Percentiles rank a stretch among this genome's conserved stretches.
phyloP scores from a whole-genome alignment of 2,113 vertebrate species.

The Myotis yumanensis region DNA sequence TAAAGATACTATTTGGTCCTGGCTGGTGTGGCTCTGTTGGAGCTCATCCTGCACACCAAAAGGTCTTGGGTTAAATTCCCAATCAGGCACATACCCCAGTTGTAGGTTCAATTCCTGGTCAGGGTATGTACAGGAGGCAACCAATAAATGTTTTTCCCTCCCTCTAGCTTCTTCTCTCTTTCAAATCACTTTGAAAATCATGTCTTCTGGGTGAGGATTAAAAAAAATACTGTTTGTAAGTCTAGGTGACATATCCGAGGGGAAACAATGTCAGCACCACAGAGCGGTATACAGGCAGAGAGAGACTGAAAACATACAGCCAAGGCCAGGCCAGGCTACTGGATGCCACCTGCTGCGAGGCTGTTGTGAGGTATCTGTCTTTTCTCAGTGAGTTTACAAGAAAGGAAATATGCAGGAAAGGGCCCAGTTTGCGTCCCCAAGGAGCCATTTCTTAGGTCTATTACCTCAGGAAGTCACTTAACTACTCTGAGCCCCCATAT shows the following conservation, averaged over 20 bases:
- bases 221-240: background rate
- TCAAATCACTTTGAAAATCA: too few relatives aligned
- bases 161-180: too few relatives aligned
- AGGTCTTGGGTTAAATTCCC: too few relatives aligned
- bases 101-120: too few relatives aligned
- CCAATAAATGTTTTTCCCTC: too few relatives aligned
- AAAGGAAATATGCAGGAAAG: background rate
- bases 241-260: background rate
- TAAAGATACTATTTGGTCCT: background rate
- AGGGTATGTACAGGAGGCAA: too few relatives aligned
- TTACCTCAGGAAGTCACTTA: background rate
- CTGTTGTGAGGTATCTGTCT: background rate
- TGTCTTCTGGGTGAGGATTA: too few relatives aligned
- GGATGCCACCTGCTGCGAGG: background rate
- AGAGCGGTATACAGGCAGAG: background rate
- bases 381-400: background rate
- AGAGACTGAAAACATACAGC: background rate
- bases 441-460: background rate
- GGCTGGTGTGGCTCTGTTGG: too few relatives aligned
- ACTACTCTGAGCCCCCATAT: background rate
- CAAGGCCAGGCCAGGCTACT: rapidly evolving
- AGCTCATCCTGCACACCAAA: too few relatives aligned
- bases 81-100: too few relatives aligned
- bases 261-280: background rate
- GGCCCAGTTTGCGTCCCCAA: background rate